phyloP scores from a whole-genome alignment of 2,113 vertebrate genomes.

The Amblyopsis rosae region DNA sequence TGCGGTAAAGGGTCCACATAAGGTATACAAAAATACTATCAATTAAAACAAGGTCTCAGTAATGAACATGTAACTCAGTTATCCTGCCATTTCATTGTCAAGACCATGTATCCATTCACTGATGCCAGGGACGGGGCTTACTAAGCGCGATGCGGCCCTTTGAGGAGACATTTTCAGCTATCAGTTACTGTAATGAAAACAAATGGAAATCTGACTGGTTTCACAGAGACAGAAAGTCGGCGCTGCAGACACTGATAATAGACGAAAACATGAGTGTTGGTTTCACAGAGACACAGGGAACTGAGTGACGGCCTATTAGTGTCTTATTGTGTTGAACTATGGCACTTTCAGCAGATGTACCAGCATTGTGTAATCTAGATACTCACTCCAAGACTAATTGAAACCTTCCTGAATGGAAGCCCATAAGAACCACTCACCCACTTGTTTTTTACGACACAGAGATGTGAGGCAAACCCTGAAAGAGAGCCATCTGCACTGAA shows the following conservation, averaged over 20 bases:
- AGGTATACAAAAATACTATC: too few species aligned
- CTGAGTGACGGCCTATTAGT: conserved; percentile 23
- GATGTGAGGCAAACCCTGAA: too few species aligned
- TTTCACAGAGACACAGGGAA: background rate
- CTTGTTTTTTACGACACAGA: too few species aligned
- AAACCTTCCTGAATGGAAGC: too few species aligned
- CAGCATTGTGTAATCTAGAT: too few species aligned
- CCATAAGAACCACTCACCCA: too few species aligned
- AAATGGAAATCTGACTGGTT: conserved; percentile 55
- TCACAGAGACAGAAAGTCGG: conserved; percentile 44
- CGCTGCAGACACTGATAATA: conserved; percentile 52
- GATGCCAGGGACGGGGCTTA: conserved; percentile 27
- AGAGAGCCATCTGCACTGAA: too few species aligned
- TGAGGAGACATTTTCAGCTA: conserved; percentile 52
- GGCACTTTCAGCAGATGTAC: background rate
- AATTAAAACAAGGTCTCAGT: background rate
- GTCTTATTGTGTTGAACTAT: conserved; percentile 19
- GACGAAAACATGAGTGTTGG: conserved; percentile 38
- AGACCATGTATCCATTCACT: conserved; percentile 9
- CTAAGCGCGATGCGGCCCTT: conserved; percentile 43
- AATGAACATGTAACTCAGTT: too few species aligned
- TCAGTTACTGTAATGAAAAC: conserved; percentile 70
- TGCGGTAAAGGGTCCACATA: too few species aligned
- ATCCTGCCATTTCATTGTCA: background rate
- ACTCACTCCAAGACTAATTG: too few species aligned